Base-by-base conservation (phyloP, 2,797 vertebrate genomes). In the Graptemys geographica region DNA sequence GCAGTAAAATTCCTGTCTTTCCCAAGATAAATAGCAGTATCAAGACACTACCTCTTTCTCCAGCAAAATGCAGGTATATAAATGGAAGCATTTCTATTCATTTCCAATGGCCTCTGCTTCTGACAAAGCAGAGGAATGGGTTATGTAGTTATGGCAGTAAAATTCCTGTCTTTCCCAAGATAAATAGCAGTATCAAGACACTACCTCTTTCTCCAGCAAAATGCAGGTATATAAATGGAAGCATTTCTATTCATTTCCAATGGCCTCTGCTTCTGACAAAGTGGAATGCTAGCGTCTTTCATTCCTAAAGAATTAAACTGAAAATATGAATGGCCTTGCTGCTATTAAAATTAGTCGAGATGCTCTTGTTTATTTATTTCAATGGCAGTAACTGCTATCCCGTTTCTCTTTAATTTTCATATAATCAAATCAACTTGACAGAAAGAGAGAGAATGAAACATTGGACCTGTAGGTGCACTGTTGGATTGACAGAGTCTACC, bases 341-440 rank as follows among this genome's bases (percentile, higher is more conserved):
- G 31, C 55, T 78, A n/a, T 47, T 84, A 87, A 85, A 12, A 80
- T 31, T 28, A 81, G 89, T 6, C 33, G 37, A 62, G 69, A 51
- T 37, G 6, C 18, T 47, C 33, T 27, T 11, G n/a, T 57, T 65
- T 51, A 82, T 95, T 93, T 94, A 94, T 95, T 97, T 96, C 95
- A 88, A 33, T 5, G 5, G 11, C 86, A 84, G 55, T 55, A 89
- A 62, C 87, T 96, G 55, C 44, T 92, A 84, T 74, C 56, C 16
- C 5, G 93, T 94, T 93, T 88, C 27, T 88, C 16, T 89, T 53
- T 88, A 47, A 62, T 65, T 81, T 31, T 85, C 41, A 91, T 82
- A 88, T 91, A 97, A 96, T 87, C 31, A 96, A 97, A 96, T 92
- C 78, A 59, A 74, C 84, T 81, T 84, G 85, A 83, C 37, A 83